Conservation (phyloP, 1,140 invertebrate species). For the Zaprionus gabonicus region DNA sequence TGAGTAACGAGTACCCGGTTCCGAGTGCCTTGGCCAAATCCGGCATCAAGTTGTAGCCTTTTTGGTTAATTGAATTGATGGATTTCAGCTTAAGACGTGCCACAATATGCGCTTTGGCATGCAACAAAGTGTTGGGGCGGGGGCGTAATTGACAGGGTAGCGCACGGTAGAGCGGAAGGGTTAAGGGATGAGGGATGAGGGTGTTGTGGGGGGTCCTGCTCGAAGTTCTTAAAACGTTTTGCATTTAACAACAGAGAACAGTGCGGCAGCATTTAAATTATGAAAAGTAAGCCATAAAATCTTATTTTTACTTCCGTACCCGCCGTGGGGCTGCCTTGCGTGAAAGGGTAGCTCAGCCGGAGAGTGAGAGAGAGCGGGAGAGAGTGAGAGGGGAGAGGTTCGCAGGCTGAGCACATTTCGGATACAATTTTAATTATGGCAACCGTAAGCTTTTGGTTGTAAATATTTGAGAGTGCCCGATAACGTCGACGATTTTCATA, state of each 20-base stretch:
- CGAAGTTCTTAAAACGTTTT: constrained; percentile 49
- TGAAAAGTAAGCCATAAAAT: constrained; percentile 83
- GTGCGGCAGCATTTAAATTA: constrained; percentile 73
- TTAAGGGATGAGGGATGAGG: background rate
- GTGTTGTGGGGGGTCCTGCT: background rate
- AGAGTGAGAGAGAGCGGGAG: background rate
- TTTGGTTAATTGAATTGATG: constrained; percentile 79
- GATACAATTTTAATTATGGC: constrained; percentile 85
- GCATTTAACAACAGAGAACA: constrained; percentile 54
- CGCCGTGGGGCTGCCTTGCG: constrained; percentile 29
- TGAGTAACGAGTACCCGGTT: background rate
- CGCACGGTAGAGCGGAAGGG: background rate
- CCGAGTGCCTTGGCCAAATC: constrained; percentile 5
- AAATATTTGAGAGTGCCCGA: constrained; percentile 84
- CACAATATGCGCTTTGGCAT: constrained; percentile 49
- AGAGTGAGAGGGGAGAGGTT: background rate
- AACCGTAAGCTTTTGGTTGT: constrained; percentile 84
- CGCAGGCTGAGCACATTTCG: constrained; percentile 63
- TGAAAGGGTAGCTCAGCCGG: background rate
- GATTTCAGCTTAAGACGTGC: constrained; percentile 58
- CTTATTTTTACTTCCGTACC: constrained; percentile 73
- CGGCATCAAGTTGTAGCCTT: constrained; percentile 40
- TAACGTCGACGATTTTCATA: constrained; percentile 84
- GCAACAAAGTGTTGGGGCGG: background rate
- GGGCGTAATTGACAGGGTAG: background rate